Evolutionary conservation across 2,888 invertebrate species (phyloP).

Genomic region (Acrocera orbiculus): DNA sequence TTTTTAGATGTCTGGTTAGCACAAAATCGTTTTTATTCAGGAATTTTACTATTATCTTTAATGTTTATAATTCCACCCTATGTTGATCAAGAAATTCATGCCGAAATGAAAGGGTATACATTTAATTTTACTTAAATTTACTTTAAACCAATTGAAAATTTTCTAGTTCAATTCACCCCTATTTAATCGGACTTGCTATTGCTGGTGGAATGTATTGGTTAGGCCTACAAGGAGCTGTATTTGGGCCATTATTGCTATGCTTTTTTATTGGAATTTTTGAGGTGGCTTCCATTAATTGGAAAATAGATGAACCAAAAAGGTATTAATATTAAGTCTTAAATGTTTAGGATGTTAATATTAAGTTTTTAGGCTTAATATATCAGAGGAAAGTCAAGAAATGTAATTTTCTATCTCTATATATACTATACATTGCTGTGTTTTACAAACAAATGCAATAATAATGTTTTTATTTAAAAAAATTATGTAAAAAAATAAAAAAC

Average conservation of each 20-base stretch:
- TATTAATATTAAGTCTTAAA: no score
- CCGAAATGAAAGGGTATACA: slow-evolving; percentile 86
- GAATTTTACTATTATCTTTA: slow-evolving; percentile 59
- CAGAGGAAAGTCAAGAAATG: no score
- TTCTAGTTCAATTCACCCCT: slow-evolving; percentile 80
- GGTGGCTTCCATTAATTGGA: slow-evolving; percentile 51
- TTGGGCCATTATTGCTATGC: slow-evolving; percentile 89
- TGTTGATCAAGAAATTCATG: slow-evolving; percentile 90
- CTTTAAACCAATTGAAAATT: slow-evolving; percentile 1
- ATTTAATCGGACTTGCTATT: slow-evolving; percentile 89
- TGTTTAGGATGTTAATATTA: no score
- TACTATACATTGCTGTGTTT: no score
- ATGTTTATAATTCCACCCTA: slow-evolving; percentile 77
- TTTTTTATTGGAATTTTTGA: slow-evolving; percentile 86
- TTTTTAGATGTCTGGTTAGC: slow-evolving; percentile 89
- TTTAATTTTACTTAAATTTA: neutral
- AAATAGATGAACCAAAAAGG: slow-evolving; percentile 25
- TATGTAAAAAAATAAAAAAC: no score
- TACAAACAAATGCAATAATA: no score
- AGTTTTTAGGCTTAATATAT: no score
- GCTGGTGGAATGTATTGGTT: slow-evolving; percentile 96
- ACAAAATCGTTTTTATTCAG: slow-evolving; percentile 66
- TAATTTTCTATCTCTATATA: no score
- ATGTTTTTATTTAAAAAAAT: no score
- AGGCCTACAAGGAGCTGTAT: slow-evolving; percentile 91